Conservation (phyloP, 2,113 vertebrate genomes). For the Malurus alboscapulatus region DNA sequence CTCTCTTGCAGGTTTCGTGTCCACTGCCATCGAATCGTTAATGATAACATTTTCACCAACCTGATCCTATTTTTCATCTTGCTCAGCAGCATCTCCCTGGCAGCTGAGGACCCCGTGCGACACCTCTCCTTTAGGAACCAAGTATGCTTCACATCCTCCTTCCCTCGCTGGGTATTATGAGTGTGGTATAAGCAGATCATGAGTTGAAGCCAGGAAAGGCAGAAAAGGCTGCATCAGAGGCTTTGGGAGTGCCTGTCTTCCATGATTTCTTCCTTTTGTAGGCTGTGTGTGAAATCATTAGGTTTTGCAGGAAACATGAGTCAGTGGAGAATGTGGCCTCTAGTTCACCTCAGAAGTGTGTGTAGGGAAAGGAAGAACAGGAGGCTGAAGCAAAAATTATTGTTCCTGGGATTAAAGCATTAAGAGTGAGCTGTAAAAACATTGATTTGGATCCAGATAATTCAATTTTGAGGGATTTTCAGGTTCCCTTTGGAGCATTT, state of each 20-base stretch:
- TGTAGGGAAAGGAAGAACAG: neutral
- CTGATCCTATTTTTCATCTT: conserved; percentile 99
- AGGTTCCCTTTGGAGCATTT: neutral
- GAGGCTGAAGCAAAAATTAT: neutral
- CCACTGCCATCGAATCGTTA: conserved; percentile 95
- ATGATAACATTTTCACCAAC: conserved; percentile 99
- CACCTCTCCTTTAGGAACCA: conserved; percentile 92
- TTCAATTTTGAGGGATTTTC: neutral
- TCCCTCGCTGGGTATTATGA: neutral
- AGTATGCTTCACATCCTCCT: conserved; percentile 72
- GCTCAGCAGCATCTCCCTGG: conserved; percentile 97
- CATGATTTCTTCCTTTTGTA: neutral
- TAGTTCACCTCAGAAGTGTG: neutral
- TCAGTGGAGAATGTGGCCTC: neutral
- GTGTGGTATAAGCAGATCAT: neutral
- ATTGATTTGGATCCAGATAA: neutral
- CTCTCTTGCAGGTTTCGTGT: conserved; percentile 86
- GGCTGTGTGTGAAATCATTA: neutral
- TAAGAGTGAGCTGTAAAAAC: neutral
- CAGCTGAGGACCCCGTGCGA: conserved; percentile 93
- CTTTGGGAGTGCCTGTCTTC: neutral
- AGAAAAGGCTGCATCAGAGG: neutral
- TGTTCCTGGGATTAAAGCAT: neutral
- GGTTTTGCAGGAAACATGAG: neutral
- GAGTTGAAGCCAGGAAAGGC: neutral